Evolutionary conservation across 2,797 vertebrate genomes (phyloP).

Genomic region (Ptychadena robeensis): DNA sequence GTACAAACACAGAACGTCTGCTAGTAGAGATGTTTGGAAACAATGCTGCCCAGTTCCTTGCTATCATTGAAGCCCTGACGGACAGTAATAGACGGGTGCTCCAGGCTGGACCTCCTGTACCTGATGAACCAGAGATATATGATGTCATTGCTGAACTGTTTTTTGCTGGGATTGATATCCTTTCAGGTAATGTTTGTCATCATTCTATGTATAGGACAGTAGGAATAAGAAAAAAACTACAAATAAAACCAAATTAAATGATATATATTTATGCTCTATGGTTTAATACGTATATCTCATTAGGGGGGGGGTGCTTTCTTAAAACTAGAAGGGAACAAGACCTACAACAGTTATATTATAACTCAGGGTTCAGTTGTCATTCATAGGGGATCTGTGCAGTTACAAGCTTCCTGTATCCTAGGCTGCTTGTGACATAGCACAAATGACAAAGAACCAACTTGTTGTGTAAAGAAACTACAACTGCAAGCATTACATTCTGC

Average conservation of each 20-base stretch:
- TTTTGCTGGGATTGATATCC: slow-evolving; percentile 84
- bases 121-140: slow-evolving; percentile 78
- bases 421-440: too few species aligned
- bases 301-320: too few species aligned
- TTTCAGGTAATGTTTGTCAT: slow-evolving; percentile 76
- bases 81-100: slow-evolving; percentile 76
- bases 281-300: too few species aligned
- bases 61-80: slow-evolving; percentile 85
- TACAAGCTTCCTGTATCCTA: too few species aligned
- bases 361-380: too few species aligned
- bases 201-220: background rate
- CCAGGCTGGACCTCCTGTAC: slow-evolving; percentile 68
- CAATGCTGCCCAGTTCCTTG: slow-evolving; percentile 83
- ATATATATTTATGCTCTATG: too few species aligned
- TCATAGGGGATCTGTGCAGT: too few species aligned
- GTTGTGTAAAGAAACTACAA: too few species aligned
- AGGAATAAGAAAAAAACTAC: background rate
- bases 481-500: too few species aligned
- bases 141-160: slow-evolving; percentile 87
- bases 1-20: slow-evolving; percentile 78
- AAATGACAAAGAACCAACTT: too few species aligned
- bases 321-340: too few species aligned
- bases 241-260: background rate
- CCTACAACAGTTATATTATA: too few species aligned
- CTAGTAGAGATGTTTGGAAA: slow-evolving; percentile 85